Conservation (phyloP, 2,113 vertebrate genomes). For the Microtus montanus region DNA sequence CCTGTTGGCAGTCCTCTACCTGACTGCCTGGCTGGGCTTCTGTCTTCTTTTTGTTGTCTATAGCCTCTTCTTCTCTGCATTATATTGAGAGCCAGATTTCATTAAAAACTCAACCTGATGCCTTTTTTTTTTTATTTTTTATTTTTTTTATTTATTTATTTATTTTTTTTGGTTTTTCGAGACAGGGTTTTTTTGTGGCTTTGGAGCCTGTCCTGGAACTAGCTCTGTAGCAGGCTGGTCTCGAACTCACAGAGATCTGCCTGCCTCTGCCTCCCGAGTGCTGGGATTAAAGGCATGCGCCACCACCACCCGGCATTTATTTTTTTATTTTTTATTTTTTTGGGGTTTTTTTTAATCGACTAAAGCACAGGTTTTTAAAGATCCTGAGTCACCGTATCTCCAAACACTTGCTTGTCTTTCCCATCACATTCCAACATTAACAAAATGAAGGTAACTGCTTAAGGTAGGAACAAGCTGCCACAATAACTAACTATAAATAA, state of each 20-base stretch:
- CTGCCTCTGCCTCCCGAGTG: too few relatives aligned
- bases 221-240: too few relatives aligned
- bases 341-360: background rate
- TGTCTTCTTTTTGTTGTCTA: constrained; percentile 26
- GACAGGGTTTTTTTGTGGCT: too few relatives aligned
- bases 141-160: too few relatives aligned
- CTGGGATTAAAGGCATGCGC: too few relatives aligned
- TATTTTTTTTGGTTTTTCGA: too few relatives aligned
- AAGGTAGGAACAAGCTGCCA: background rate
- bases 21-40: background rate
- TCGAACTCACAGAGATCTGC: too few relatives aligned
- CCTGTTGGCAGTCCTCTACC: background rate
- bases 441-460: constrained; percentile 49
- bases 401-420: background rate
- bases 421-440: constrained; percentile 40
- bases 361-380: constrained; percentile 24
- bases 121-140: background rate
- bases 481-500: constrained; percentile 50
- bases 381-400: background rate
- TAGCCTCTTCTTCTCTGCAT: background rate
- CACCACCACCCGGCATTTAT: too few relatives aligned
- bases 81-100: background rate
- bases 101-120: background rate
- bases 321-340: too few relatives aligned
- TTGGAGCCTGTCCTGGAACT: too few relatives aligned